Base-by-base conservation (phyloP, 1,140 invertebrate species). In the Megalonaias nervosa region DNA sequence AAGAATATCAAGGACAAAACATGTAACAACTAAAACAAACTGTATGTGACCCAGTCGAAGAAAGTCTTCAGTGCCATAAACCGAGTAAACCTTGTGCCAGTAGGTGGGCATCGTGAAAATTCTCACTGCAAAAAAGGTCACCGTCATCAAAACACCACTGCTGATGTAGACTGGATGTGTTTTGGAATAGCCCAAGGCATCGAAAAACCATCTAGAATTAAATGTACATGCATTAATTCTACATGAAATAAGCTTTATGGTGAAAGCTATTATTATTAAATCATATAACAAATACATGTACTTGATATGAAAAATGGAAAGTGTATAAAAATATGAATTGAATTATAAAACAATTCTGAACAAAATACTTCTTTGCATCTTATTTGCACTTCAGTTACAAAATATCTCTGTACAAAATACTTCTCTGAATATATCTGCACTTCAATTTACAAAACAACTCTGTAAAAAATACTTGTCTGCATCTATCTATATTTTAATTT, bases 141-240 rank as follows among this genome's bases (percentile, higher is more conserved):
- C 72, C 12, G 87, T 86, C 87, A 90, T 87, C 31, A 86, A 78
- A 56, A 88, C 23, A 31, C 88, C 89, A 77, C 89, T 90, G 14
- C 82, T 77, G 17, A 89, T 74, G 74, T 88, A 89, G 15, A 84
- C n/a, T 16, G 74, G 67, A 48, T 81, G 87, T 16, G 74, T 79
- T 77, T 84, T 87, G 48, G 71, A 68, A 81, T 86, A 88, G 5
- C 85, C 83, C 31, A 85, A 67, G 56, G 79, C 81, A 64, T 86
- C 83, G 14, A 90, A 75, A 68, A 89, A 88, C 88, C 89, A 89
- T 80, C 89, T 90, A 75, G 61, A 84, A 85, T 55, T 64, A 23
- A 67, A 31, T 4, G n/a, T 17, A 67, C 19, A 67, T 21, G 11
- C 11, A 11, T 19, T 38, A n/a, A 21, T 21, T 26, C 6, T 67